A percentile compares a stretch with the other conserved stretches of the same genome.
These are phyloP conservation scores for Osmoderma eremita DNA, from an alignment of 2,888 invertebrate species.

Conservation along the genomic window DNA sequence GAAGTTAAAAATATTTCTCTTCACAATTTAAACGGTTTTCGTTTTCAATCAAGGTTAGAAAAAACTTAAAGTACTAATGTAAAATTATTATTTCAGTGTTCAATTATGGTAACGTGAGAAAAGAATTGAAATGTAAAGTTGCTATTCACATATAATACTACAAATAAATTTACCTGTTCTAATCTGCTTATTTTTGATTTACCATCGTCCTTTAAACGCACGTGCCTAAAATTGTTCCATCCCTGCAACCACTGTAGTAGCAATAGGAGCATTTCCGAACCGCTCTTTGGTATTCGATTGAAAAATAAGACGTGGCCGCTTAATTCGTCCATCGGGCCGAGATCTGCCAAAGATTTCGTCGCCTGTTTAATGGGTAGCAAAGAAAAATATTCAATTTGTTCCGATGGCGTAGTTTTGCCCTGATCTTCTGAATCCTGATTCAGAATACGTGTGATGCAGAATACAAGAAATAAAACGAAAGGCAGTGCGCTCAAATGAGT, in stretches of 20 bases:
- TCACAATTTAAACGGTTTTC: no score
- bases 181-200: constrained; percentile 56
- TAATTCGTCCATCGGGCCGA: constrained; percentile 64
- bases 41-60: no score
- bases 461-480: constrained; percentile 46
- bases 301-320: constrained; percentile 68
- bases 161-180: constrained; percentile 60
- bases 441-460: constrained; percentile 46
- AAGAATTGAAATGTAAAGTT: not conserved
- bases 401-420: constrained; percentile 27
- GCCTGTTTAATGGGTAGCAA: constrained; percentile 58
- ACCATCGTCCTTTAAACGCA: constrained; percentile 63
- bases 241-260: constrained; percentile 70
- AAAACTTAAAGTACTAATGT: no score
- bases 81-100: no score
- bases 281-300: constrained; percentile 70
- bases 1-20: no score
- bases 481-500: constrained; percentile 47
- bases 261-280: constrained; percentile 69
- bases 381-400: constrained; percentile 26
- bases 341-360: constrained; percentile 66
- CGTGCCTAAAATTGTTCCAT: constrained; percentile 69
- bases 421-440: constrained; percentile 7
- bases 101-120: no score
- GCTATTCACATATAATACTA: not conserved